Evolutionary conservation across 2,797 vertebrate species (phyloP).

Genomic region (Danio tinwini): DNA sequence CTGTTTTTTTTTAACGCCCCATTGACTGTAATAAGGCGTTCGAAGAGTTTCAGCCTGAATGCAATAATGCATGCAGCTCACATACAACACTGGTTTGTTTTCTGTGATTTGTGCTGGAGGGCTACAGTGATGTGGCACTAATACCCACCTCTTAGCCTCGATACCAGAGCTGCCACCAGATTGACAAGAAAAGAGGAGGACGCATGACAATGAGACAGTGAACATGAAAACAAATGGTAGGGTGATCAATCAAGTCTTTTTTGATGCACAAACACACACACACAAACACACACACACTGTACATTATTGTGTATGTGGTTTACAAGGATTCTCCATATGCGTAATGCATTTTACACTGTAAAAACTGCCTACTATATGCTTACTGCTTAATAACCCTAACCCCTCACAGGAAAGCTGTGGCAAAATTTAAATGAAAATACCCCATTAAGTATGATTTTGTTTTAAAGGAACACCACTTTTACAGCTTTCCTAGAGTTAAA

Average conservation of each 20-base stretch:
- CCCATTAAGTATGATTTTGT: too few species aligned
- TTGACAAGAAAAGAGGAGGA: conserved; percentile 55
- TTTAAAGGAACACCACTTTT: too few species aligned
- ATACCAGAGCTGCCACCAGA: conserved; percentile 73
- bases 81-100: conserved; percentile 30
- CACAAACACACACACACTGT: too few species aligned
- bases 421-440: too few species aligned
- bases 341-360: too few species aligned
- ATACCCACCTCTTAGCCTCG: conserved; percentile 79
- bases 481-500: too few species aligned
- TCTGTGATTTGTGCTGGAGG: conserved; percentile 14
- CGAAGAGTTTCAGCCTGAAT: background rate
- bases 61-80: background rate
- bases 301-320: too few species aligned
- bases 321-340: too few species aligned
- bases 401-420: too few species aligned
- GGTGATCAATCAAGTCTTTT: conserved; percentile 3
- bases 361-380: too few species aligned
- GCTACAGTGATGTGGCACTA: conserved; percentile 34
- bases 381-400: too few species aligned
- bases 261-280: conserved; percentile 22
- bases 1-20: conserved; percentile 8
- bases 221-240: conserved; percentile 58
- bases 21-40: conserved; percentile 14
- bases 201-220: conserved; percentile 52